Conservation (phyloP, 92 coral and sea anemone species). For the Actinostola sp. region DNA sequence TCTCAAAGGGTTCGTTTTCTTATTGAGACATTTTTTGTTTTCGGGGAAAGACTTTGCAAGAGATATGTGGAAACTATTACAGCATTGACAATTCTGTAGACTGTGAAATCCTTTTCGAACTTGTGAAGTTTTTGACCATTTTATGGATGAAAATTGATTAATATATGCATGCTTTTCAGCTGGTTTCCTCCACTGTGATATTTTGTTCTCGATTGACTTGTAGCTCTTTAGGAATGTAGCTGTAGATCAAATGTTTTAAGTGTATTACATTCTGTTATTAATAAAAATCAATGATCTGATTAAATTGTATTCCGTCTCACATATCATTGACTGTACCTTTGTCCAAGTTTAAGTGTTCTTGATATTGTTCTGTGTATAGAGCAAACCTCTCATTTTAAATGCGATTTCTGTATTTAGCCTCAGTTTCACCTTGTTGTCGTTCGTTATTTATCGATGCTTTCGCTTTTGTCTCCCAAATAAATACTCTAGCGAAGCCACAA, state of each 20-base stretch:
- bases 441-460: neutral
- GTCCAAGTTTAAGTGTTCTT: constrained; percentile 32
- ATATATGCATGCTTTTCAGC: constrained; percentile 33
- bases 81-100: constrained; percentile 32
- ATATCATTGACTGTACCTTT: constrained; percentile 15
- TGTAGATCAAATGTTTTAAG: constrained; percentile 15
- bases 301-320: neutral
- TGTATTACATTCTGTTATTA: neutral
- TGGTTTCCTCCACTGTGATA: constrained; percentile 35
- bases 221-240: constrained; percentile 47
- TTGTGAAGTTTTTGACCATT: constrained; percentile 38
- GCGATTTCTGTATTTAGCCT: constrained; percentile 3
- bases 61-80: constrained; percentile 31
- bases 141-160: constrained; percentile 34
- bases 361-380: constrained; percentile 21
- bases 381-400: constrained; percentile 30
- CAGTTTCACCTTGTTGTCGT: constrained; percentile 3
- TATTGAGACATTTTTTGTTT: constrained; percentile 28
- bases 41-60: constrained; percentile 29
- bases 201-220: constrained; percentile 38
- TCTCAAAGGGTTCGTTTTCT: constrained; percentile 17
- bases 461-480: constrained; percentile 30
- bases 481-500: constrained; percentile 33
- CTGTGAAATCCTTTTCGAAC: constrained; percentile 32
- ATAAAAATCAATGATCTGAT: neutral